phyloP scores from a whole-genome alignment of 2,797 vertebrate genomes.

The Lagodon rhomboides region DNA sequence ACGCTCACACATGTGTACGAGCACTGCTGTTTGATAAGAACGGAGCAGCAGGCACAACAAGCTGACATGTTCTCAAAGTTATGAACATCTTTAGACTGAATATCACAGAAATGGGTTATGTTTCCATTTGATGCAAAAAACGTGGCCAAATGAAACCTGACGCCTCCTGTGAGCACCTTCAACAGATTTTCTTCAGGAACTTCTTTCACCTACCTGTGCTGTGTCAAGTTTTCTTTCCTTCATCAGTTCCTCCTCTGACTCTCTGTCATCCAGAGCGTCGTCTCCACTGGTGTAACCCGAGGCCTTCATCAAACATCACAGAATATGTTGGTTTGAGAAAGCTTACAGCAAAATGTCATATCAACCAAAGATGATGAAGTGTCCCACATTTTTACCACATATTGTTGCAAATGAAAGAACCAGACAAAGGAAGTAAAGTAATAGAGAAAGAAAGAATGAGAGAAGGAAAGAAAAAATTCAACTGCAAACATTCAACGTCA shows the following conservation, averaged over 20 bases:
- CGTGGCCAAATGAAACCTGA: not conserved
- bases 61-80: too few species aligned
- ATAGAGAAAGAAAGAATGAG: not conserved
- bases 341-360: not conserved
- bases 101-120: not conserved
- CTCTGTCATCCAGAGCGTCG: constrained; percentile 83
- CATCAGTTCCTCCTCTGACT: constrained; percentile 72
- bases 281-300: constrained; percentile 89
- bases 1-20: not conserved
- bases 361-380: not conserved
- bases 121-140: not conserved
- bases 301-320: constrained; percentile 77
- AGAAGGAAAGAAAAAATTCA: not conserved
- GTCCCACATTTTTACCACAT: not conserved
- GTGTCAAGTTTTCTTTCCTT: constrained; percentile 52
- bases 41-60: not conserved
- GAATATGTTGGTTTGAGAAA: not conserved
- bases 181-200: not conserved
- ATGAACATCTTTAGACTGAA: too few species aligned
- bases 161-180: not conserved
- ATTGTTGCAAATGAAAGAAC: not conserved
- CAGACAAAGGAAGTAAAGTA: not conserved
- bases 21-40: constrained; percentile 31
- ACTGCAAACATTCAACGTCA: not conserved
- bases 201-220: constrained; percentile 35